These are phyloP conservation scores for Pyrochroa serraticornis DNA, from an alignment of 2,888 invertebrate genomes.

Conservation along the genomic window DNA sequence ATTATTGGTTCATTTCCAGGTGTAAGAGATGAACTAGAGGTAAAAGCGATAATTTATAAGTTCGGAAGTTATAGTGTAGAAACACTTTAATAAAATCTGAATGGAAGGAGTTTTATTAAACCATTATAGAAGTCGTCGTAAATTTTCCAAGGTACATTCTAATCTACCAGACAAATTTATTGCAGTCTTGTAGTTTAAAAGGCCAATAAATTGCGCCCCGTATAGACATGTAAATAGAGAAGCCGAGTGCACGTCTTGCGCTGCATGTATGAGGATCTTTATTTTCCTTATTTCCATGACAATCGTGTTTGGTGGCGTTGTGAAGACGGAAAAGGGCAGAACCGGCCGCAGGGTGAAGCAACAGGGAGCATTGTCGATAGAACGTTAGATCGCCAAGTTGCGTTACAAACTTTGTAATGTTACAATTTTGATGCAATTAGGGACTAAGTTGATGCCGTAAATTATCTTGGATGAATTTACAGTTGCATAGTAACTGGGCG, in stretches of 20 bases:
- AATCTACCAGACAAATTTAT: conserved; percentile 52
- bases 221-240: conserved; percentile 52
- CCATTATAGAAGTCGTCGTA: conserved; percentile 44
- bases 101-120: conserved; percentile 37
- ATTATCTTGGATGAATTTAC: too few relatives aligned
- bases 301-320: conserved; percentile 30
- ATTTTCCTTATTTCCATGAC: conserved; percentile 40
- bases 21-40: background rate
- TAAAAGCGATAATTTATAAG: conserved; percentile 24
- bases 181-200: conserved; percentile 47
- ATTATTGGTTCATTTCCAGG: too few relatives aligned
- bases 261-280: conserved; percentile 29
- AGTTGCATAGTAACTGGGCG: too few relatives aligned
- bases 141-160: conserved; percentile 52
- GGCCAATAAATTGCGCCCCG: conserved; percentile 44
- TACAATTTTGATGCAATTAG: too few relatives aligned
- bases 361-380: too few relatives aligned
- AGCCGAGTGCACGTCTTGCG: conserved; percentile 34
- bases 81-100: conserved; percentile 31
- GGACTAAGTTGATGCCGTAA: too few relatives aligned
- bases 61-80: conserved; percentile 27
- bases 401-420: too few relatives aligned
- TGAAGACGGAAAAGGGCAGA: too few relatives aligned
- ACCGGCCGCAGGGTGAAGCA: too few relatives aligned
- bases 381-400: too few relatives aligned